Conservation (phyloP, 2,797 vertebrate genomes). For the Hylomyscus alleni region DNA sequence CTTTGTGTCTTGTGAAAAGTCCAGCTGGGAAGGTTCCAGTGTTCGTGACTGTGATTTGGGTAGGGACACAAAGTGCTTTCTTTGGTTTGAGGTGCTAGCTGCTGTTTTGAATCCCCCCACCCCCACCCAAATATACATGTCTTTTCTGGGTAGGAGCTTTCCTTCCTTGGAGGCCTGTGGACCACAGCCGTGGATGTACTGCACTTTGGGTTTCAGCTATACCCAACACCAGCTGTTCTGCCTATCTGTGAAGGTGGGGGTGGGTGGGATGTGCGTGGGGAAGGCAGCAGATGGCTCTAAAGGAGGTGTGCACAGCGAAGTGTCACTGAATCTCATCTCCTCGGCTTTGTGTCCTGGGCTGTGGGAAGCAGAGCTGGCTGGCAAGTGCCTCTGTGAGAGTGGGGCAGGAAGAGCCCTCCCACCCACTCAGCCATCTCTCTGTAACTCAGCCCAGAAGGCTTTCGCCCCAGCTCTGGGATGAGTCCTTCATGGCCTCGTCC, state of each 20-base stretch:
- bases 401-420: slow-evolving; percentile 76
- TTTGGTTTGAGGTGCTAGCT: slow-evolving; percentile 42
- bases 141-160: slow-evolving; percentile 31
- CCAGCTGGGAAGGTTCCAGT: slow-evolving; percentile 48
- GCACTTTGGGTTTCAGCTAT: slow-evolving; percentile 40
- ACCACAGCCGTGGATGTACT: neutral
- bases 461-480: slow-evolving; percentile 47
- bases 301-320: slow-evolving; percentile 57
- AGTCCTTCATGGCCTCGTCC: slow-evolving; percentile 50
- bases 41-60: slow-evolving; percentile 18
- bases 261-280: slow-evolving; percentile 3
- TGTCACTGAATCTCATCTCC: slow-evolving; percentile 44
- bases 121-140: neutral
- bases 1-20: slow-evolving; percentile 23
- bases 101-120: neutral
- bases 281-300: slow-evolving; percentile 67
- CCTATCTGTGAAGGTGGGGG: slow-evolving; percentile 48
- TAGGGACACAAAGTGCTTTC: slow-evolving; percentile 37
- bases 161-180: slow-evolving; percentile 20
- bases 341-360: slow-evolving; percentile 18
- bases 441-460: slow-evolving; percentile 61
- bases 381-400: slow-evolving; percentile 69
- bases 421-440: slow-evolving; percentile 20
- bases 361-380: slow-evolving; percentile 76
- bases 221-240: neutral